phyloP scores from a whole-genome alignment of 2,113 vertebrate genomes.

The Cyanoderma ruficeps region DNA sequence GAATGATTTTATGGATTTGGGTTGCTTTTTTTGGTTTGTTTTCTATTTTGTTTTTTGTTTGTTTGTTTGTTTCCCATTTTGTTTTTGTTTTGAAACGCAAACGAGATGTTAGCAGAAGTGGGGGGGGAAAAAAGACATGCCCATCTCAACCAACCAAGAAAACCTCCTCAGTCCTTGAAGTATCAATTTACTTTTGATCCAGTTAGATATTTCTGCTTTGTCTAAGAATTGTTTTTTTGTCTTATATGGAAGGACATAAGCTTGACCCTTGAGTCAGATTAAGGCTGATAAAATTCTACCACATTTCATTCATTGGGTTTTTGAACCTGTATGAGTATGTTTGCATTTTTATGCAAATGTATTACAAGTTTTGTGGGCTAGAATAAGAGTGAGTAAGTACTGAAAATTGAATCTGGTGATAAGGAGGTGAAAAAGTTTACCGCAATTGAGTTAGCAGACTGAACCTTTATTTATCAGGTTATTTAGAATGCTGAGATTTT shows the following conservation, averaged over 20 bases:
- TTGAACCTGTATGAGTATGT: neutral
- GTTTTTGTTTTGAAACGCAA: neutral
- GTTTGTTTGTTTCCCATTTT: neutral
- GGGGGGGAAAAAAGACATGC: rapidly evolving
- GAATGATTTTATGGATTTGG: neutral
- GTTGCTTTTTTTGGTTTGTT: neutral
- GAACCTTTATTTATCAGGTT: neutral
- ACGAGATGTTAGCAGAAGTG: neutral
- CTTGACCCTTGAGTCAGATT: neutral
- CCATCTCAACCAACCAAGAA: neutral
- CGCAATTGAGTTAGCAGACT: neutral
- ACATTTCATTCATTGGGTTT: neutral
- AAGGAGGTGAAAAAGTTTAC: neutral
- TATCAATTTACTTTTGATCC: neutral
- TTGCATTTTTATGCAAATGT: neutral
- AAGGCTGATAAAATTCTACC: neutral
- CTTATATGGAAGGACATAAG: neutral
- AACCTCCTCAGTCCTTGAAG: neutral
- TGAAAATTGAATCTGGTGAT: neutral
- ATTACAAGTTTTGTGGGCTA: neutral
- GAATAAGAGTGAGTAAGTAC: neutral
- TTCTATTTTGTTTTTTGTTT: neutral
- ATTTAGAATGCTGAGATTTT: neutral
- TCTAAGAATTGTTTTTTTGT: neutral
- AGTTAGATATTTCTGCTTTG: neutral